A percentile compares a stretch with the other conserved stretches of the same genome.
phyloP scores from a whole-genome alignment of 2,888 invertebrate species.

The Rhagonycha fulva region DNA sequence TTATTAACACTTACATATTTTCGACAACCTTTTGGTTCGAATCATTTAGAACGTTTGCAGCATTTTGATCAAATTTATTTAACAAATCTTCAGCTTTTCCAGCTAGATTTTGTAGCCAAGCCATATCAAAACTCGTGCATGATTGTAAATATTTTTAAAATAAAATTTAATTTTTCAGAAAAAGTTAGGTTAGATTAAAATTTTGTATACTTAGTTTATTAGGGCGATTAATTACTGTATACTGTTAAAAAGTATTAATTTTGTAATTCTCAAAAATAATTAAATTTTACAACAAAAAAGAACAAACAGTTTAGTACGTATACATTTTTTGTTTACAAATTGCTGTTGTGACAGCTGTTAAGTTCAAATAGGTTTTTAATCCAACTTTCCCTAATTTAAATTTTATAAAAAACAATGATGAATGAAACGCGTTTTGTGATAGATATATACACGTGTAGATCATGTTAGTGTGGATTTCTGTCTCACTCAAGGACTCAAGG shows the following conservation, averaged over 20 bases:
- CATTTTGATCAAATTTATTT: constrained; percentile 75
- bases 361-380: neutral
- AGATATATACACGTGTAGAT: no score
- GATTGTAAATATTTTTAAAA: neutral
- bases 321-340: neutral
- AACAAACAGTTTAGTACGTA: neutral
- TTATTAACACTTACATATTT: constrained; percentile 16
- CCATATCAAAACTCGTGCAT: constrained; percentile 58
- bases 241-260: neutral
- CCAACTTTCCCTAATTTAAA: neutral
- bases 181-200: neutral
- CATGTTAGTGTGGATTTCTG: no score
- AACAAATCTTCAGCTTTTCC: constrained; percentile 74
- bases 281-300: neutral
- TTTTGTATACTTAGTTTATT: neutral
- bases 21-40: constrained; percentile 6
- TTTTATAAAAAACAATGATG: no score
- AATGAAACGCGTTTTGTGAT: no score
- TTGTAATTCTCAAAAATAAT: neutral
- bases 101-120: constrained; percentile 73
- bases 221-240: neutral
- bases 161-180: neutral
- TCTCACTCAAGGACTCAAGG: no score
- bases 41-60: constrained; percentile 64
- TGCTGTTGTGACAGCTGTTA: neutral